A percentile compares a stretch with the other conserved stretches of the same genome.
These are phyloP conservation scores for Hypercompe scribonia DNA, from an alignment of 2,888 invertebrate genomes.

Conservation along the genomic window DNA sequence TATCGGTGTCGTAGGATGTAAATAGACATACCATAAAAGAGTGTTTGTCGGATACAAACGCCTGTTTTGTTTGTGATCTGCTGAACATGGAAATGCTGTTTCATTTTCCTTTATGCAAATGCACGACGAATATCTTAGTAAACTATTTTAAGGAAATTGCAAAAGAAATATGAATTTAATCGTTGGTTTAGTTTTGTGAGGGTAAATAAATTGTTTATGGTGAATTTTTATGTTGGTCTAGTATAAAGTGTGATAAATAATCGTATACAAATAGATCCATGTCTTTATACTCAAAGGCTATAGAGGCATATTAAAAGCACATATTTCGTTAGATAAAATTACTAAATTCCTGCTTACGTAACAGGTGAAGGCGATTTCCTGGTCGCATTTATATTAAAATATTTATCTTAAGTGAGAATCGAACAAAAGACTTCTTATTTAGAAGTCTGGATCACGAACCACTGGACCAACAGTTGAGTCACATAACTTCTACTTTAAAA, in stretches of 20 bases:
- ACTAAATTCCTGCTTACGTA: too few species aligned
- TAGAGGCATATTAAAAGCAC: too few species aligned
- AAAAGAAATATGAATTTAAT: constrained; percentile 5
- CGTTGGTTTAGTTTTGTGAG: constrained; percentile 2
- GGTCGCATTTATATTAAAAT: too few species aligned
- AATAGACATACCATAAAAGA: constrained; percentile 3
- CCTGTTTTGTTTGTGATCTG: constrained; percentile 33
- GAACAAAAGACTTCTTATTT: too few species aligned
- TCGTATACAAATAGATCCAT: too few species aligned
- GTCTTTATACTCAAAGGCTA: too few species aligned
- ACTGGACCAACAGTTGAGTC: too few species aligned
- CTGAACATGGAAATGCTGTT: constrained; percentile 28
- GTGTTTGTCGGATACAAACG: constrained; percentile 19
- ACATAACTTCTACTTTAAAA: too few species aligned
- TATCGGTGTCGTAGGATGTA: background rate
- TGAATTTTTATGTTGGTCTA: background rate
- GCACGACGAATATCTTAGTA: constrained; percentile 12
- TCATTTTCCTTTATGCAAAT: constrained; percentile 22
- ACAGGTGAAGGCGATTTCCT: too few species aligned
- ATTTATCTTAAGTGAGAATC: too few species aligned
- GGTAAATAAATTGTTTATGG: background rate
- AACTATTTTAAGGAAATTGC: constrained; percentile 10
- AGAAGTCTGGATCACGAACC: too few species aligned
- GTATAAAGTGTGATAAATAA: background rate
- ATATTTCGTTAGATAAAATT: too few species aligned